Evolutionary conservation across 2,797 vertebrate species (phyloP).

Genomic region (Ctenopoma multispine): DNA sequence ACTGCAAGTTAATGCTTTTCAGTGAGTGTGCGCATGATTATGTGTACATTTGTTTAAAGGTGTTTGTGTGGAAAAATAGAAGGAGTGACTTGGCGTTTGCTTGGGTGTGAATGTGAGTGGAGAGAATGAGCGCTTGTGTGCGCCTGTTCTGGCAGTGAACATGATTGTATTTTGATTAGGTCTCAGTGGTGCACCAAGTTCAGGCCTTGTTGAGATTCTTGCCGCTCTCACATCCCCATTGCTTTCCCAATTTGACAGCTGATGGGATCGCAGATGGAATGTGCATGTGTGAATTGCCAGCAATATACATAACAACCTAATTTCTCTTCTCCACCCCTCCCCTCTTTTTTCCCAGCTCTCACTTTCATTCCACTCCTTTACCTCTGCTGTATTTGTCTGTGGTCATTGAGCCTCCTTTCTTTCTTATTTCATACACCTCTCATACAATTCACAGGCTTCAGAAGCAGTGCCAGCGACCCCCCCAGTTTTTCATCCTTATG

Average conservation of each 20-base stretch:
- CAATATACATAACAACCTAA: conserved; percentile 90
- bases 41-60: conserved; percentile 70
- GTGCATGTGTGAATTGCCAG: conserved; percentile 89
- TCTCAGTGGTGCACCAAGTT: conserved; percentile 78
- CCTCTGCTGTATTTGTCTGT: conserved; percentile 54
- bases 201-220: conserved; percentile 79
- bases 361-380: conserved; percentile 46
- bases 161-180: conserved; percentile 86
- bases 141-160: conserved; percentile 75
- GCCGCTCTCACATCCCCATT: conserved; percentile 77
- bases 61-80: conserved; percentile 55
- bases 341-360: conserved; percentile 21
- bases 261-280: conserved; percentile 93
- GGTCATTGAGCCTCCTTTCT: conserved; percentile 43
- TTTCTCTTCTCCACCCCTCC: conserved; percentile 79
- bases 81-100: conserved; percentile 55
- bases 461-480: conserved; percentile 26
- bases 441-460: conserved; percentile 44
- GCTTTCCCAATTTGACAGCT: conserved; percentile 90
- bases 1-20: conserved; percentile 70
- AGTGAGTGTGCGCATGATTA: conserved; percentile 69
- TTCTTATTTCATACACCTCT: conserved; percentile 34
- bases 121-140: conserved; percentile 61
- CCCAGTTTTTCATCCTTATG: conserved; percentile 43
- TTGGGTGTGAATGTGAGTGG: conserved; percentile 53